phyloP scores from a whole-genome alignment of 2,888 invertebrate species.

The Acleris laterana region DNA sequence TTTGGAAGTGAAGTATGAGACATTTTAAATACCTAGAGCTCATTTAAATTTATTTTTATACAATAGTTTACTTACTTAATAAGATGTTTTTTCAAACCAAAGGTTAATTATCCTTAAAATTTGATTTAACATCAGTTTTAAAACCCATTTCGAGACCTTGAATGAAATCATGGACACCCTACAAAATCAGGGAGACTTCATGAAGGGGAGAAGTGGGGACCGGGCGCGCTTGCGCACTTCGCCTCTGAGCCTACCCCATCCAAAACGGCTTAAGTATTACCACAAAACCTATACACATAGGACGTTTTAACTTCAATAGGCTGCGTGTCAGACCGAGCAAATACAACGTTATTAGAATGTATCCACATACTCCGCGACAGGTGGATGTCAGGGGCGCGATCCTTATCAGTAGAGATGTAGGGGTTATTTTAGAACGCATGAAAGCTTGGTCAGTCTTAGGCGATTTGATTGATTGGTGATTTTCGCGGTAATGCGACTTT shows the following conservation, averaged over 20 bases:
- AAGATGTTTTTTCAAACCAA: too few relatives aligned
- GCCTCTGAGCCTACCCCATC: not conserved
- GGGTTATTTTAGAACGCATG: not conserved
- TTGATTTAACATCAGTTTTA: too few relatives aligned
- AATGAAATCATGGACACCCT: slow-evolving; percentile 6
- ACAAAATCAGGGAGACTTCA: slow-evolving; percentile 30
- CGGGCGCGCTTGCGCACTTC: slow-evolving; percentile 28
- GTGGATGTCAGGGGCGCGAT: slow-evolving; percentile 13
- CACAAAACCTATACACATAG: not conserved
- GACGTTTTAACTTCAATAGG: not conserved
- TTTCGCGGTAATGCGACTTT: slow-evolving; percentile 13
- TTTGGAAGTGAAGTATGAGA: too few relatives aligned
- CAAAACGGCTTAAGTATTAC: not conserved
- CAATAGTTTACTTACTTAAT: too few relatives aligned
- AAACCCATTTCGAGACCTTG: not conserved
- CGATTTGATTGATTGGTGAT: slow-evolving; percentile 32
- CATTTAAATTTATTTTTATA: too few relatives aligned
- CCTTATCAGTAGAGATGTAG: slow-evolving; percentile 2
- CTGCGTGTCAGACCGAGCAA: slow-evolving; percentile 29
- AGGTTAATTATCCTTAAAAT: too few relatives aligned
- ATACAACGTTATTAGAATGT: slow-evolving; percentile 36
- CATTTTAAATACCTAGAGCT: too few relatives aligned
- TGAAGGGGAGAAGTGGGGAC: slow-evolving; percentile 25
- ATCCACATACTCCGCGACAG: slow-evolving; percentile 32
- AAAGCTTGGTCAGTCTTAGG: slow-evolving; percentile 7